Base-by-base conservation (phyloP, 2,888 invertebrate genomes). In the Cylloceria caligata region DNA sequence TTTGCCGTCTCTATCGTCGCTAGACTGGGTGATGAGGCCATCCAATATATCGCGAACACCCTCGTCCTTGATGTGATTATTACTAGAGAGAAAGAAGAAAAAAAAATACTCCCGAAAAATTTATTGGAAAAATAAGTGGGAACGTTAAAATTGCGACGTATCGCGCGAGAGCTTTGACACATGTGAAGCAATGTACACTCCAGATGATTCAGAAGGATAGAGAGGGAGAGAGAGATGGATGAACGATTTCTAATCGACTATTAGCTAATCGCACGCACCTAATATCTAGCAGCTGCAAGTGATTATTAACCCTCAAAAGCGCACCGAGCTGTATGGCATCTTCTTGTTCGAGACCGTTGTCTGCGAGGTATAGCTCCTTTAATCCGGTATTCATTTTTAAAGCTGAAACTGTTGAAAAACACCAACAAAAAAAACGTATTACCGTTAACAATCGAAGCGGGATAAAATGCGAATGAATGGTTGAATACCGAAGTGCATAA, bases 311-410 rank as follows among this genome's bases (percentile, higher is more conserved):
- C 84, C 95, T 94, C 81, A 98, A 94, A 88, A 98, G 93, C 67
- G 96, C 95, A 55, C 95, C 96, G 21, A 98, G 93, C 87, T 97
- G 97, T 77, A 95, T 94, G 13, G 97, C 97, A 93, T 98, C 98
- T 34, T 94, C 93, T 30, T 95, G 93, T 68, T 95, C 94, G 85
- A 98, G 94, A 81, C 95, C 94, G 91, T 98, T 98, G 93, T 98
- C 97, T 55, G 97, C 97, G 81, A 98, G 93, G 89, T 97, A 96
- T 67, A 98, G 94, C 93, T 98, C 97, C 80, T 95, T 95, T 65
- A 97, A 93, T 0, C 95, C 95, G 47, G 94, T 95, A 93, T 98
- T 98, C 87, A 96, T 94, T 89, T 97, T 96, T 36, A 98, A 93
- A 4, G 97, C 96, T 89, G 95, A 95, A 89, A 97, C 97, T 97